A percentile compares a stretch with the other conserved stretches of the same genome.
Evolutionary conservation across 2,888 invertebrate species (phyloP).

Genomic region (Salpingus planirostris): DNA sequence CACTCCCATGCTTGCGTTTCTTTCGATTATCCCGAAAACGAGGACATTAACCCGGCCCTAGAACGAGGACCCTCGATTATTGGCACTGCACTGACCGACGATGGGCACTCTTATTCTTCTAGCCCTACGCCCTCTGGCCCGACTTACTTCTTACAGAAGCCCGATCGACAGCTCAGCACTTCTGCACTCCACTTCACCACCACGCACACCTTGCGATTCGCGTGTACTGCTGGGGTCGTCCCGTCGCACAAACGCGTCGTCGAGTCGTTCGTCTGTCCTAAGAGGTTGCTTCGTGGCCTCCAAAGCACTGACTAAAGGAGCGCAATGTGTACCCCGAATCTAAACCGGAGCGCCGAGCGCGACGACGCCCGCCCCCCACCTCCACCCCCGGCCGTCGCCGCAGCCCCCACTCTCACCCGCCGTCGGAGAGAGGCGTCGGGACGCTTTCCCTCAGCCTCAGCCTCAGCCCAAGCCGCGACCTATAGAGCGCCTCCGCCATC

Average conservation of each 20-base stretch:
- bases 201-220: slow-evolving; percentile 31
- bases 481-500: neutral
- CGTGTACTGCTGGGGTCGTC: slow-evolving; percentile 33
- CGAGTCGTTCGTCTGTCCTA: slow-evolving; percentile 42
- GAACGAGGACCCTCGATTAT: slow-evolving; percentile 14
- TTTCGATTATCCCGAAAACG: slow-evolving; percentile 34
- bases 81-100: slow-evolving; percentile 15
- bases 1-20: slow-evolving; percentile 60
- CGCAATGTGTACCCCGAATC: slow-evolving; percentile 37
- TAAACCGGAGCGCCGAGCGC: slow-evolving; percentile 38
- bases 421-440: too few species aligned
- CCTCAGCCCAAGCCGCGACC: slow-evolving; percentile 7
- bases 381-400: slow-evolving; percentile 23
- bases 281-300: slow-evolving; percentile 42
- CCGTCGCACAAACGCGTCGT: slow-evolving; percentile 39
- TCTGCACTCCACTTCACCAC: slow-evolving; percentile 36
- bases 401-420: slow-evolving; percentile 17
- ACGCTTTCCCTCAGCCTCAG: slow-evolving; percentile 18
- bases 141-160: slow-evolving; percentile 36
- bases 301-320: slow-evolving; percentile 42
- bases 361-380: slow-evolving; percentile 35
- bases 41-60: slow-evolving; percentile 40
- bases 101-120: slow-evolving; percentile 7
- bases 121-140: slow-evolving; percentile 22
- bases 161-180: slow-evolving; percentile 30